Base-by-base conservation (phyloP, 2,797 vertebrate genomes). In the Pygocentrus nattereri region DNA sequence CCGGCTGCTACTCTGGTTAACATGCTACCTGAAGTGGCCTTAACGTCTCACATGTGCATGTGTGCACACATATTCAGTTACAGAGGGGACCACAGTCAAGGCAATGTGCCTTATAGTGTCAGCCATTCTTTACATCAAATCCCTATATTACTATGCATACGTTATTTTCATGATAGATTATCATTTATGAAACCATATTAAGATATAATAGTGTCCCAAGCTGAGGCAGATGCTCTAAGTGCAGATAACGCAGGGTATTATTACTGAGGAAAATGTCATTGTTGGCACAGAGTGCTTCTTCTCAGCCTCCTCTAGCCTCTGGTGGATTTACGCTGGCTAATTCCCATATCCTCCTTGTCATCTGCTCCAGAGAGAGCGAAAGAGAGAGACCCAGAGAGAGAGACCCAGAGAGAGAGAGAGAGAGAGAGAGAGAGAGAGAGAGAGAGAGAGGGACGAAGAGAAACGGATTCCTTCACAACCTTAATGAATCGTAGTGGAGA, bases 1-100 rank as follows among this genome's bases (percentile, higher is more conserved):
- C 91, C 92, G 91, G 94, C 95, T 94, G 94, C 89, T 93, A 88
- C 90, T 93, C 91, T 93, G 92, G 92, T 95, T 95, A 93, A 94
- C 93, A 95, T 89, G 88, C 91, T 88, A 89, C 88, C 93, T 91
- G 89, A 89, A 89, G 90, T 87, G 89, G 92, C 92, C 92, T 68
- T 18, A 86, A 90, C 84, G 70, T 56, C 52, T 82, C 84, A 84
- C 88, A 79, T 70, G 79, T 79, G 81, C 67, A 59, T 74, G 54
- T 59, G 34, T 52, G 73, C 25, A 65, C 44, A 44, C 23, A 76
- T 47, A 64, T n/a, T 59, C 56, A 49, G 15, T 19, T 19, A 62
- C 41, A 38, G 74, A 64, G 27, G 21, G 8, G 19, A 49, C 16
- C 34, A n/a, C 16, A 31, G 34, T 13, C 11, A 69, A 69, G 15